Percentiles rank a stretch among this genome's conserved stretches.
Evolutionary conservation across 2,888 invertebrate genomes (phyloP).

Genomic region (Automeris io): DNA sequence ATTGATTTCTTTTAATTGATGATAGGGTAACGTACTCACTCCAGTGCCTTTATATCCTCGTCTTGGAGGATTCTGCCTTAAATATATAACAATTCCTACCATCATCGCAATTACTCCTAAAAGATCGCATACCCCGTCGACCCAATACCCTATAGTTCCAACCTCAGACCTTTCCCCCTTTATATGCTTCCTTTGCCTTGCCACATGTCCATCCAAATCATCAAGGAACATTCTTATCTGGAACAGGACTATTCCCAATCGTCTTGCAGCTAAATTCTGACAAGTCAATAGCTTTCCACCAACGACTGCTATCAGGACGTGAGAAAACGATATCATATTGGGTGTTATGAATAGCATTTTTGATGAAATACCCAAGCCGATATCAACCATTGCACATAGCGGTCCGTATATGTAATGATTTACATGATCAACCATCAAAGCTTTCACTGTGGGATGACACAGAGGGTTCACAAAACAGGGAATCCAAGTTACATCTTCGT

Average conservation of each 20-base stretch:
- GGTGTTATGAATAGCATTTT: conserved; percentile 82
- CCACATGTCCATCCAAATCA: conserved; percentile 91
- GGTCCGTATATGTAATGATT: conserved; percentile 91
- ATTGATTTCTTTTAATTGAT: conserved; percentile 62
- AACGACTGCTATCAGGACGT: conserved; percentile 84
- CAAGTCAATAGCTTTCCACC: conserved; percentile 86
- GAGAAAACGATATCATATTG: conserved; percentile 88
- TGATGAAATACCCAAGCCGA: conserved; percentile 79
- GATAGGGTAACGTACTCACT: conserved; percentile 74
- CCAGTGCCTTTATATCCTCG: conserved; percentile 82
- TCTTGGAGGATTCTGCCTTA: conserved; percentile 84
- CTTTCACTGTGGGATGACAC: conserved; percentile 89
- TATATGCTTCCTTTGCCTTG: conserved; percentile 84
- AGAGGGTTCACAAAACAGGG: conserved; percentile 84
- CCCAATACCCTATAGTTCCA: conserved; percentile 87
- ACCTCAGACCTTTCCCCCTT: conserved; percentile 87
- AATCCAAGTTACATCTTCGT: conserved; percentile 78
- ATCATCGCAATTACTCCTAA: conserved; percentile 85
- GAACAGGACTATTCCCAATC: conserved; percentile 86
- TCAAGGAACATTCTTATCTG: conserved; percentile 90
- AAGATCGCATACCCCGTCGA: conserved; percentile 89
- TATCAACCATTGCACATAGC: conserved; percentile 83
- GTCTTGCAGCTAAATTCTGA: conserved; percentile 82
- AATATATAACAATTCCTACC: conserved; percentile 81
- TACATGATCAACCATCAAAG: conserved; percentile 87